Percentiles rank a stretch among this genome's conserved stretches.
phyloP scores from a whole-genome alignment of 2,113 vertebrate species.

The Erythrocebus patas region DNA sequence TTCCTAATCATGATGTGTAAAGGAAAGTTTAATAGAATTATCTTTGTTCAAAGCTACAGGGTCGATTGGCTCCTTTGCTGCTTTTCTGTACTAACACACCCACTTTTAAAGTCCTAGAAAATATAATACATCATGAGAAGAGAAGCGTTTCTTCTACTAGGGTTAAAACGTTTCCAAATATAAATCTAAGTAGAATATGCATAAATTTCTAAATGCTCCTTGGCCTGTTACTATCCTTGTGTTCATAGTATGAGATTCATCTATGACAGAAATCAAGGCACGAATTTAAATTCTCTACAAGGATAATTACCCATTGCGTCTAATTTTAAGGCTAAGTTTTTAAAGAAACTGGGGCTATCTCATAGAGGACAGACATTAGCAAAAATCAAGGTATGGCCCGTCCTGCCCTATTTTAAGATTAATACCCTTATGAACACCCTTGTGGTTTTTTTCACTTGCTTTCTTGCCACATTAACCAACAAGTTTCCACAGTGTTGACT shows the following conservation, averaged over 20 bases:
- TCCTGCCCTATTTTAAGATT: conserved; percentile 41
- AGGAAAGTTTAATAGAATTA: conserved; percentile 39
- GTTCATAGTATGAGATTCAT: conserved; percentile 53
- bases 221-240: conserved; percentile 55
- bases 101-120: conserved; percentile 41
- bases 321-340: conserved; percentile 62
- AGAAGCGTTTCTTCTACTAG: conserved; percentile 25
- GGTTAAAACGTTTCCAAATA: conserved; percentile 39
- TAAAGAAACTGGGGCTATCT: conserved; percentile 41
- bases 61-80: neutral
- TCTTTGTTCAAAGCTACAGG: conserved; percentile 30
- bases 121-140: neutral
- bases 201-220: conserved; percentile 73
- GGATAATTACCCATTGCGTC: conserved; percentile 54
- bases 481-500: neutral
- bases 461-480: conserved; percentile 18
- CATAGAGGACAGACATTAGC: conserved; percentile 21
- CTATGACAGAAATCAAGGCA: conserved; percentile 49
- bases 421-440: neutral
- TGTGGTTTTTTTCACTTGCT: neutral
- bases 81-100: neutral
- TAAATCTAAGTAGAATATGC: conserved; percentile 47
- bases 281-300: conserved; percentile 62
- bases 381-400: conserved; percentile 56
- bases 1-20: neutral